Evolutionary conservation across 2,888 invertebrate genomes (phyloP).

Genomic region (Microctonus aethiopoides): DNA sequence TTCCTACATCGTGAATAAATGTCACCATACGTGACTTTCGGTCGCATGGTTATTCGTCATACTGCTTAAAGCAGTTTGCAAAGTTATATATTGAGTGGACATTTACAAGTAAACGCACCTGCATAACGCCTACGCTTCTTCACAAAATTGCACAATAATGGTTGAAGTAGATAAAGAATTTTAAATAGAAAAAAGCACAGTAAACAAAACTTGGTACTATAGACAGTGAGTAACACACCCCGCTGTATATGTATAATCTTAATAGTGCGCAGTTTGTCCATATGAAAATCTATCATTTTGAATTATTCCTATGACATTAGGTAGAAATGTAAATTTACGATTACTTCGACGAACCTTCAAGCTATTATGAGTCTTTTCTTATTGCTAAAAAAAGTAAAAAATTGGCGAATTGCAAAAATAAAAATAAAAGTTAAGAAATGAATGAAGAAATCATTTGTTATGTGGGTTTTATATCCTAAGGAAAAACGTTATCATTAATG

Average conservation of each 20-base stretch:
- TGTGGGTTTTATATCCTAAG: slow-evolving; percentile 2
- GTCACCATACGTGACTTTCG: background rate
- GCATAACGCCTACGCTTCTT: slow-evolving; percentile 29
- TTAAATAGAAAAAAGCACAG: slow-evolving; percentile 4
- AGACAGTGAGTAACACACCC: background rate
- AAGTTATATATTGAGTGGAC: background rate
- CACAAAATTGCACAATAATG: slow-evolving; percentile 4
- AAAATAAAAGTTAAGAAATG: background rate
- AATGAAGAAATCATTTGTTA: background rate
- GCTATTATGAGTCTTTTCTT: slow-evolving; percentile 15
- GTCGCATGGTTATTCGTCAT: background rate
- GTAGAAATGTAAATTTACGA: background rate
- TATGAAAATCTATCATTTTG: slow-evolving; percentile 20
- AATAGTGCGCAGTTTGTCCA: slow-evolving; percentile 7
- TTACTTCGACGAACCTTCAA: background rate
- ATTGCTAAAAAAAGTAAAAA: background rate
- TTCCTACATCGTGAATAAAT: background rate
- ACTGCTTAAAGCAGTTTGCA: background rate
- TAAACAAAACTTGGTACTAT: background rate
- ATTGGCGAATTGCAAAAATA: background rate
- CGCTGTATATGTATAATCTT: background rate
- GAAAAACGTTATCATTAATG: slow-evolving; percentile 1
- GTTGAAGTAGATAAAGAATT: slow-evolving; percentile 12
- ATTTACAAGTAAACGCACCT: slow-evolving; percentile 18
- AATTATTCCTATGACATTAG: slow-evolving; percentile 2